Percentiles rank a stretch among this genome's conserved stretches.
Evolutionary conservation across 2,888 invertebrate species (phyloP).

Genomic region (Andricus quercusramuli): DNA sequence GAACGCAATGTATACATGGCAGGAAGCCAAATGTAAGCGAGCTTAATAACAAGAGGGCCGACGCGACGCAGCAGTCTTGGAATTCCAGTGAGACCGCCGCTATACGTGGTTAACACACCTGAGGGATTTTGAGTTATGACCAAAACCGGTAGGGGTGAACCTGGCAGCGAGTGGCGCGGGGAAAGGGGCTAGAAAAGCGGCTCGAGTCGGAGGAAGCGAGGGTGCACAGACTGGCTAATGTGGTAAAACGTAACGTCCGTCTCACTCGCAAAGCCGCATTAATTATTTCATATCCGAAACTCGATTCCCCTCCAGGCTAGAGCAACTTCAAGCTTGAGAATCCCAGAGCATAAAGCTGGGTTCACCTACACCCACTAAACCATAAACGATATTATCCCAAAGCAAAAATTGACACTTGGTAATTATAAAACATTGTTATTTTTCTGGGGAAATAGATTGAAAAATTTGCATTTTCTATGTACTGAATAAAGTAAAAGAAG

Average conservation of each 20-base stretch:
- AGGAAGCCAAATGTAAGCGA: conserved; percentile 18
- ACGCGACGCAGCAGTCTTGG: conserved; percentile 49
- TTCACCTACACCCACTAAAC: conserved; percentile 1
- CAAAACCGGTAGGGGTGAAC: conserved; percentile 60
- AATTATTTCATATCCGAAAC: conserved; percentile 70
- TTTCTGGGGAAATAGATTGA: neutral
- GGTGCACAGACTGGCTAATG: conserved; percentile 65
- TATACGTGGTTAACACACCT: conserved; percentile 72
- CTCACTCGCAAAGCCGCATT: conserved; percentile 67
- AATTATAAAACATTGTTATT: neutral
- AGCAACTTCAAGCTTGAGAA: conserved; percentile 15
- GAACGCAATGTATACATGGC: conserved; percentile 23
- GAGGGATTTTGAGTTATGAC: conserved; percentile 74
- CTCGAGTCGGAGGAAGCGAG: conserved; percentile 55
- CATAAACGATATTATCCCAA: neutral
- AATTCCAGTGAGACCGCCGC: conserved; percentile 68
- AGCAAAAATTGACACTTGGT: neutral
- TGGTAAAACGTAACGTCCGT: conserved; percentile 69
- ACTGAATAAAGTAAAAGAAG: conserved; percentile 2
- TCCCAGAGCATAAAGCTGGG: conserved; percentile 17
- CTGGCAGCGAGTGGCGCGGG: neutral
- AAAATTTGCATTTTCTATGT: neutral
- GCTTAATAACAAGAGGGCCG: conserved; percentile 62
- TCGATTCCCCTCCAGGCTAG: conserved; percentile 48
- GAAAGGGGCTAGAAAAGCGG: conserved; percentile 48